Conservation (phyloP, 2,797 vertebrate genomes). For the Ficedula albicollis region DNA sequence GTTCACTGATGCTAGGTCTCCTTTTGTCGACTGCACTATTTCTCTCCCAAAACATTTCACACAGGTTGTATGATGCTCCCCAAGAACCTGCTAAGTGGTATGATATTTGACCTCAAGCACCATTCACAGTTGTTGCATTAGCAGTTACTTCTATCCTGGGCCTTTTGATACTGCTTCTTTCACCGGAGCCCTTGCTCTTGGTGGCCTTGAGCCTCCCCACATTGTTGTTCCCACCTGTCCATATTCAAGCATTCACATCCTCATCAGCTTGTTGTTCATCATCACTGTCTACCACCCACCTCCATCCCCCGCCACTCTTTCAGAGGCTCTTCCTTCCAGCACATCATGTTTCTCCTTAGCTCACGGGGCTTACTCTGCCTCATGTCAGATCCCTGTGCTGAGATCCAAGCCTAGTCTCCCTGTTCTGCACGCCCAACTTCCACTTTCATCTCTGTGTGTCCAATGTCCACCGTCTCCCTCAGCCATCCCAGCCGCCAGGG, state of each 20-base stretch:
- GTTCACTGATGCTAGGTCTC: not conserved
- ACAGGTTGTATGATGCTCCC: not conserved
- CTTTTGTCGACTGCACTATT: fast-evolving
- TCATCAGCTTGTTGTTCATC: not conserved
- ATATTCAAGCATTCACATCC: not conserved
- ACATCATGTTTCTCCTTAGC: not conserved
- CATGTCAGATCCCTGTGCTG: not conserved
- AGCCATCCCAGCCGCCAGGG: not conserved
- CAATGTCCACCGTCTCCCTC: not conserved
- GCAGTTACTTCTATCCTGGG: not conserved
- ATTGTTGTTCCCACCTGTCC: not conserved
- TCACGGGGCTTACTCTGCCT: fast-evolving
- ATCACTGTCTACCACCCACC: fast-evolving
- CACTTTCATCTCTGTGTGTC: fast-evolving
- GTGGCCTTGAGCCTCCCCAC: not conserved
- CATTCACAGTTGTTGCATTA: not conserved
- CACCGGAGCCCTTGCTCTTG: fast-evolving
- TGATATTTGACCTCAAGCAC: not conserved
- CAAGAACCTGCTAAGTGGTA: not conserved
- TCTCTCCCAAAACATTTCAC: not conserved
- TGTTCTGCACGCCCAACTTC: no score
- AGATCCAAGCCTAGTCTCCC: not conserved
- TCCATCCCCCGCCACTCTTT: fast-evolving
- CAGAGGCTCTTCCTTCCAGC: not conserved
- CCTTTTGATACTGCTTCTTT: not conserved